These are phyloP conservation scores for Dioctria linearis DNA, from an alignment of 2,888 invertebrate genomes.

Conservation along the genomic window DNA sequence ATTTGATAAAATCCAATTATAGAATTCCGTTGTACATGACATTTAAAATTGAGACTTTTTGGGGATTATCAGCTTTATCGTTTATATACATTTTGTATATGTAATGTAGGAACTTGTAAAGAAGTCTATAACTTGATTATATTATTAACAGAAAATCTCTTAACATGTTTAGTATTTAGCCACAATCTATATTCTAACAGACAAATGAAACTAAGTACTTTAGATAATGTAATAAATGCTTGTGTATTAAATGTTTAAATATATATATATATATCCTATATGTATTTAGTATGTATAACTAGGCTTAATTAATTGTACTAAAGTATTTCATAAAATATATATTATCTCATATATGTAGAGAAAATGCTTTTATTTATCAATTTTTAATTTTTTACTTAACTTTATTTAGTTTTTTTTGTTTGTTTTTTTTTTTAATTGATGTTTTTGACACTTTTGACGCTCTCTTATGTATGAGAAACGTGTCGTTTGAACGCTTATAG, in stretches of 20 bases:
- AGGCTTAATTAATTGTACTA: constrained; percentile 10
- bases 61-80: constrained; percentile 38
- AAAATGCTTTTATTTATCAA: not conserved
- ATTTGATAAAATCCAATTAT: not conserved
- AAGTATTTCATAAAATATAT: constrained; percentile 13
- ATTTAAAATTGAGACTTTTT: constrained; percentile 35
- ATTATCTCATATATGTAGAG: not conserved
- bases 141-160: too few relatives aligned
- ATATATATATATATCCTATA: not conserved
- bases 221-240: too few relatives aligned
- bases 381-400: not conserved
- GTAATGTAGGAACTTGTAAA: constrained; percentile 15
- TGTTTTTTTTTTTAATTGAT: not conserved
- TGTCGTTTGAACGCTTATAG: too few relatives aligned
- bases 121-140: not conserved
- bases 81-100: too few relatives aligned
- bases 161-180: too few relatives aligned
- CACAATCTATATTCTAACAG: too few relatives aligned
- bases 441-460: too few relatives aligned
- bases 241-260: too few relatives aligned
- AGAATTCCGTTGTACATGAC: constrained; percentile 24
- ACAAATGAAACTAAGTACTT: too few relatives aligned
- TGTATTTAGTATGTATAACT: constrained; percentile 1
- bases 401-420: not conserved
- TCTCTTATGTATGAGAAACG: too few relatives aligned